Conservation (phyloP, 2,113 vertebrate genomes). For the Orientallactaga bullata region DNA sequence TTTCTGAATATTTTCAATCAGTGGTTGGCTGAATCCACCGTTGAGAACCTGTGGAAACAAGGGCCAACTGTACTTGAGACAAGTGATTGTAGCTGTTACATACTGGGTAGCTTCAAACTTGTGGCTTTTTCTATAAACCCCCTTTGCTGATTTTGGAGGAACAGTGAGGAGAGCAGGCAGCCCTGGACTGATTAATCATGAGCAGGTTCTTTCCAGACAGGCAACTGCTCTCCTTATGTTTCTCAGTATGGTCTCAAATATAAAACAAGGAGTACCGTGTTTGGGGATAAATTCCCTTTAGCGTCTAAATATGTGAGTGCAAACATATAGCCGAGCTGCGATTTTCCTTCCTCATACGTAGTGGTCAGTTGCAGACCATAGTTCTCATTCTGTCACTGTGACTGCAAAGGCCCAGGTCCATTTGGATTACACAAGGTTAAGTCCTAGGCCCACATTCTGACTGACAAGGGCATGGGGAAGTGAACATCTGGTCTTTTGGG, state of each 20-base stretch:
- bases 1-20: not conserved
- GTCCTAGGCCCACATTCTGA: not conserved
- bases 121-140: not conserved
- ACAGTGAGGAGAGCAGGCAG: not conserved
- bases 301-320: not conserved
- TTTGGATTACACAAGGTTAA: not conserved
- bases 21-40: not conserved
- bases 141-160: not conserved
- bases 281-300: not conserved
- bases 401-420: not conserved
- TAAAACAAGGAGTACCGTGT: not conserved
- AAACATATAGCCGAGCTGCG: not conserved
- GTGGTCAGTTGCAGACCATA: not conserved
- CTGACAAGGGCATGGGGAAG: not conserved
- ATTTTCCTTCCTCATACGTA: not conserved
- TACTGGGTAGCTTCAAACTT: not conserved
- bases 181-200: not conserved
- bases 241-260: not conserved
- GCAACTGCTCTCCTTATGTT: not conserved
- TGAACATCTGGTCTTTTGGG: not conserved
- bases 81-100: not conserved
- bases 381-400: not conserved
- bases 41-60: not conserved
- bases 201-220: not conserved
- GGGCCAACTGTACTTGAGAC: not conserved